These are phyloP conservation scores for Lepidonotus clava DNA, from an alignment of 2,888 invertebrate species.

Conservation along the genomic window DNA sequence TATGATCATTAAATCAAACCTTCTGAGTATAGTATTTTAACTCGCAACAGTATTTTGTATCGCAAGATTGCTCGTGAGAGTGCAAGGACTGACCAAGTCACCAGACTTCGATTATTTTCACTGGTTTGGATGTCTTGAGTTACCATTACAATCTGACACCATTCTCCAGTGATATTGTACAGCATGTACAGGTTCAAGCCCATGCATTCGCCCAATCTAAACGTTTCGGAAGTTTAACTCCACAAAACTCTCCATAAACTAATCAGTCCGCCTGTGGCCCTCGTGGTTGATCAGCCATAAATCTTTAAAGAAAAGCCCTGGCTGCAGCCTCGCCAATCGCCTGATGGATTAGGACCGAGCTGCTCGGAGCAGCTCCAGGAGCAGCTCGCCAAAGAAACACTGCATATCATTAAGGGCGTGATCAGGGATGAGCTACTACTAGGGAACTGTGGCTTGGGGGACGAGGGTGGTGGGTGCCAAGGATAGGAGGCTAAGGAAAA, in stretches of 20 bases:
- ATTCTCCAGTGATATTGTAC: too few species aligned
- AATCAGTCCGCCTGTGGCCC: conserved; percentile 1
- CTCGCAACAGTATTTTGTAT: too few species aligned
- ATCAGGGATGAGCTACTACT: neutral
- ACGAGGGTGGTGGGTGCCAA: neutral
- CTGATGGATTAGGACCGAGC: conserved; percentile 48
- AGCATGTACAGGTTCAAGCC: too few species aligned
- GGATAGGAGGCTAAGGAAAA: neutral
- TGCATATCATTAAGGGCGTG: conserved; percentile 9
- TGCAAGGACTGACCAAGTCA: too few species aligned
- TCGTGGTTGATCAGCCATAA: conserved; percentile 24
- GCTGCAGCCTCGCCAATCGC: neutral
- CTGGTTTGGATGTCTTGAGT: too few species aligned
- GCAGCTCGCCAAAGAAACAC: neutral
- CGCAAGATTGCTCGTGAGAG: too few species aligned
- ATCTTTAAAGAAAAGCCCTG: conserved; percentile 9
- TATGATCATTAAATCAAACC: too few species aligned
- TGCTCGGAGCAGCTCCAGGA: neutral
- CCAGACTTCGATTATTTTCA: too few species aligned
- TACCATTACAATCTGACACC: too few species aligned
- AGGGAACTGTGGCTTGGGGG: neutral
- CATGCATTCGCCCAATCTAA: too few species aligned
- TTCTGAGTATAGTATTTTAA: too few species aligned
- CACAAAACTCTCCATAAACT: neutral
- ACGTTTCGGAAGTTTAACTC: too few species aligned